These are phyloP conservation scores for Phortica variegata DNA, from an alignment of 1,140 invertebrate genomes.

Conservation along the genomic window DNA sequence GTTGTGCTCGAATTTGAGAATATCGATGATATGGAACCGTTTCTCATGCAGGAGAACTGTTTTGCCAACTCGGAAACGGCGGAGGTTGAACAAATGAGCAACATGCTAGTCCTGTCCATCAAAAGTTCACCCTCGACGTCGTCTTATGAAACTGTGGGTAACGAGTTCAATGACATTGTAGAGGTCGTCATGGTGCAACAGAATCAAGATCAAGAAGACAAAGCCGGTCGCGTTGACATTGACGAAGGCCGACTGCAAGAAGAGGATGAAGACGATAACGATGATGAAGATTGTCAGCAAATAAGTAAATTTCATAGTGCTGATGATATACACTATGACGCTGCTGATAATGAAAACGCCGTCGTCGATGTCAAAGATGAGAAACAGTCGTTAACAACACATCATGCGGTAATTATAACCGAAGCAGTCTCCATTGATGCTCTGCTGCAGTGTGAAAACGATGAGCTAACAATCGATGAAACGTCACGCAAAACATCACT, in stretches of 20 bases:
- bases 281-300: conserved; percentile 6
- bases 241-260: conserved; percentile 11
- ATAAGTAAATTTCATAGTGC: conserved; percentile 44
- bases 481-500: conserved; percentile 51
- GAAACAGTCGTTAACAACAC: conserved; percentile 26
- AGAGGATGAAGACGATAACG: conserved; percentile 17
- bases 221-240: conserved; percentile 2
- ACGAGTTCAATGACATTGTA: conserved; percentile 44
- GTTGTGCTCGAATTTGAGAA: conserved; percentile 41
- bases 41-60: conserved; percentile 47
- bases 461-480: conserved; percentile 47
- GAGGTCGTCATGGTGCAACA: conserved; percentile 6
- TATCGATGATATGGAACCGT: conserved; percentile 44
- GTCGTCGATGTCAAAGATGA: conserved; percentile 19
- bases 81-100: conserved; percentile 18
- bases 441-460: conserved; percentile 34
- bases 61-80: conserved; percentile 33
- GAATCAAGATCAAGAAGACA: conserved; percentile 6
- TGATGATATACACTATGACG: conserved; percentile 29
- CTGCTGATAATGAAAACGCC: neutral
- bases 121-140: conserved; percentile 56
- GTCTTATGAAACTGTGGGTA: conserved; percentile 56
- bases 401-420: conserved; percentile 63
- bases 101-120: conserved; percentile 42
- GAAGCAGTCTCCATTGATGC: conserved; percentile 60